Conservation (phyloP, 2,113 vertebrate genomes). For the Mirounga angustirostris region DNA sequence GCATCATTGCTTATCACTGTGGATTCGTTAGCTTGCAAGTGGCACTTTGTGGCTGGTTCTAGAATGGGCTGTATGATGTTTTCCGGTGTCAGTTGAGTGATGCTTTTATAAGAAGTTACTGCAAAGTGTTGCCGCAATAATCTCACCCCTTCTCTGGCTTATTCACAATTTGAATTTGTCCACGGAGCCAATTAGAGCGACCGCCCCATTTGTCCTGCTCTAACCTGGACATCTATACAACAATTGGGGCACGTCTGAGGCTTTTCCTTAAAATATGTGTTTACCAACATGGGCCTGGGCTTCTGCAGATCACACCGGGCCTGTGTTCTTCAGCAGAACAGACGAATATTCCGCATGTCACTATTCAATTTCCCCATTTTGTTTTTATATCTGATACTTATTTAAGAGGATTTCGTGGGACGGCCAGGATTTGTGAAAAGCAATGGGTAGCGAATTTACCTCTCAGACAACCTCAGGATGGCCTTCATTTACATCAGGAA, state of each 20-base stretch:
- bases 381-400: slow-evolving; percentile 76
- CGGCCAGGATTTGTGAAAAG: slow-evolving; percentile 78
- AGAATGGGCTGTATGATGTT: neutral
- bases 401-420: slow-evolving; percentile 75
- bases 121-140: slow-evolving; percentile 47
- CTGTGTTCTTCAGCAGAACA: slow-evolving; percentile 33
- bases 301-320: slow-evolving; percentile 4
- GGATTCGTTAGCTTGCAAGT: neutral
- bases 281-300: slow-evolving; percentile 56
- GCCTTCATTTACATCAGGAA: slow-evolving; percentile 63
- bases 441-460: slow-evolving; percentile 74
- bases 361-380: slow-evolving; percentile 76
- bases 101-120: slow-evolving; percentile 30
- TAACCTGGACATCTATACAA: slow-evolving; percentile 34
- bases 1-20: neutral
- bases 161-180: slow-evolving; percentile 73
- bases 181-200: slow-evolving; percentile 62
- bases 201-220: slow-evolving; percentile 5
- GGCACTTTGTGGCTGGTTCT: neutral
- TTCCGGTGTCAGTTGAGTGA: neutral
- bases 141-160: slow-evolving; percentile 54
- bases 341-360: neutral
- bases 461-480: slow-evolving; percentile 63
- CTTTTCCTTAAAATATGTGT: slow-evolving; percentile 72
- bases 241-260: slow-evolving; percentile 49